Evolutionary conservation across 2,888 invertebrate genomes (phyloP), one percentile per base, ranked within the genome.

Genomic region (Rhorus exstirpatorius): DNA sequence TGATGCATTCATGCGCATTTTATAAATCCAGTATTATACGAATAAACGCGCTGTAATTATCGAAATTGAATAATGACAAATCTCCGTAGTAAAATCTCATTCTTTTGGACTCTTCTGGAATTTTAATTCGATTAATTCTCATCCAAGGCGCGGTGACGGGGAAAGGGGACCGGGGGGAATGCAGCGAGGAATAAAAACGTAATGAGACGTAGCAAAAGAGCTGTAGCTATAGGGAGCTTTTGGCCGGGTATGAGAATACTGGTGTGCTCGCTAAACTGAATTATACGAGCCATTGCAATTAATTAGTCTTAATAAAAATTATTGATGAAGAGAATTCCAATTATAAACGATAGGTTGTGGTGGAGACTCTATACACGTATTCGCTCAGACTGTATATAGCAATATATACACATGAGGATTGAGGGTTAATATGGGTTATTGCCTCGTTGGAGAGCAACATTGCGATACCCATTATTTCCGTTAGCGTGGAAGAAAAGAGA

Each of bases 231-330:
- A 63, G 68, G 53, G 44, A 51, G 60, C 68, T 26, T 31, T n/a
- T n/a, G n/a, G 31, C 31, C 31, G 53, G 61, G 44, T 17, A 24
- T 12, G 14, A 55, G 26, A 74, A 72, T 72, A 12, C 41, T 17
- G 26, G 8, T 19, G 44, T 51, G 35, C 49, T 41, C 49, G 26
- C 19, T 46, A 83, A 89, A 88, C 85, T 84, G 86, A 90, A 91
- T 92, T 91, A 91, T 90, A 89, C 90, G 87, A 88, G 87, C 90
- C 89, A 89, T 90, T 90, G 91, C 92, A 90, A 92, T 92, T 92
- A 92, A 92, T 92, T 92, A 92, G 91, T 89, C 91, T 91, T 90
- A 91, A 91, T 91, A 91, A 92, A 91, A 92, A 92, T 92, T 91
- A 92, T 92, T n/a, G n/a, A 88, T 88, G 87, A 58, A 46, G 90